phyloP scores from a whole-genome alignment of 2,888 invertebrate species.

The Celastrina argiolus region DNA sequence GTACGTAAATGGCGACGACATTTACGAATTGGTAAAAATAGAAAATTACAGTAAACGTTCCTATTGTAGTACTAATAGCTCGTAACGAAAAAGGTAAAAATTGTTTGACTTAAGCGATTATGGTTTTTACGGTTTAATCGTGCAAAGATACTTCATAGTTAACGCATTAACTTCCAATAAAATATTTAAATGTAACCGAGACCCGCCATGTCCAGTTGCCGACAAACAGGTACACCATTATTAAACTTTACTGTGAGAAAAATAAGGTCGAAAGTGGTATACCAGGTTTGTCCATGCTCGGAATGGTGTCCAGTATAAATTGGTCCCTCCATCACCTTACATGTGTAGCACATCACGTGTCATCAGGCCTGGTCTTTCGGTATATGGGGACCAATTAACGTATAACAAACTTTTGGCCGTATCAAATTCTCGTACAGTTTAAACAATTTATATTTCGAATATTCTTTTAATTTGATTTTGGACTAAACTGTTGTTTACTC shows the following conservation, averaged over 20 bases:
- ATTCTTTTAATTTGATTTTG: slow-evolving; percentile 63
- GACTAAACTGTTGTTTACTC: slow-evolving; percentile 31
- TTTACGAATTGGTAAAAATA: slow-evolving; percentile 17
- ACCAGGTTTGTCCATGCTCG: slow-evolving; percentile 32
- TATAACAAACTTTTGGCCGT: slow-evolving; percentile 69
- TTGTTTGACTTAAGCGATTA: slow-evolving; percentile 38
- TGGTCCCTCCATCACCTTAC: slow-evolving; percentile 28
- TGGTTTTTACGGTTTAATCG: slow-evolving; percentile 61
- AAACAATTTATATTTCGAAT: slow-evolving; percentile 70
- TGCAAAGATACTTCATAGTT: slow-evolving; percentile 61
- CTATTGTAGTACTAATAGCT: slow-evolving; percentile 21
- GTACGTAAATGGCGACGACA: slow-evolving; percentile 20
- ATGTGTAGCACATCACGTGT: background rate
- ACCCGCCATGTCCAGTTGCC: slow-evolving; percentile 36
- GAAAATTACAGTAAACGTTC: slow-evolving; percentile 21
- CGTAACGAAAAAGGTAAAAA: slow-evolving; percentile 28
- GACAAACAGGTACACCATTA: background rate
- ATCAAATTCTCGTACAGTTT: slow-evolving; percentile 74
- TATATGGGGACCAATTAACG: slow-evolving; percentile 69
- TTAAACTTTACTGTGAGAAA: background rate
- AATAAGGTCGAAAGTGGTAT: background rate
- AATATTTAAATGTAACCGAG: slow-evolving; percentile 63
- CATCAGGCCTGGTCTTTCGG: slow-evolving; percentile 30
- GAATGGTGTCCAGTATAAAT: slow-evolving; percentile 31
- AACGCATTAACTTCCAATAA: slow-evolving; percentile 61